Evolutionary conservation across 2,113 vertebrate genomes (phyloP), one percentile per base, ranked within the genome.

Genomic region (Tauraco erythrolophus): DNA sequence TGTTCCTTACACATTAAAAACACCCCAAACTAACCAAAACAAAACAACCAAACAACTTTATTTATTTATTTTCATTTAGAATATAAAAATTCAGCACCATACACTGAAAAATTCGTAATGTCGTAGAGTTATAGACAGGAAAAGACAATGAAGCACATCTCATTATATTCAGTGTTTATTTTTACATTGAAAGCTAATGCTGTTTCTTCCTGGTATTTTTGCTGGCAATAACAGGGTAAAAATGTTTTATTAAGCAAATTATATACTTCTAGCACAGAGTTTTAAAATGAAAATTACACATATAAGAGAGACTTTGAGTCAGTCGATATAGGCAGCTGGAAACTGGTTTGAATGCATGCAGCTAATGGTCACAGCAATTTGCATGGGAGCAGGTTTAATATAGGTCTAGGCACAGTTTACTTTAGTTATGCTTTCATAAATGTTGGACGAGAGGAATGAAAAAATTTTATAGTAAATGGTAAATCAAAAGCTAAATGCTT

Each of bases 221-320:
- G 4, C 46, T 83, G n/a, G 27, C 54, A 80, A 27, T 64, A 74
- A 74, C 65, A 90, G 15, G 15, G 43, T 51, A 83, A 90, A 93
- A 88, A 87, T 70, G 23, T 46, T 91, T 93, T 84, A 86, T 92
- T 81, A 50, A 7, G 2, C 58, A 95, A 94, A 78, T 80, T 53
- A 71, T 46, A 16, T 77, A 70, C 35, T 91, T 90, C 37, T 65
- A 74, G 14, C 11, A 56, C 22, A 54, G 43, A 88, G 37, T 77
- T 96, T 94, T 87, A 90, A 94, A 90, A 93, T 80, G 24, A 86
- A 77, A 82, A 81, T 71, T 90, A 76, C 19, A 28, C 78, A 10
- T 86, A 54, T n/a, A 46, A 87, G 90, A 71, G 15, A 71, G 39
- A 84, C 43, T 92, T 94, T 82, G 31, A 58, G 15, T 90, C 74